Evolutionary conservation across 2,113 vertebrate genomes (phyloP).

Genomic region (Rhabdomys dilectus): DNA sequence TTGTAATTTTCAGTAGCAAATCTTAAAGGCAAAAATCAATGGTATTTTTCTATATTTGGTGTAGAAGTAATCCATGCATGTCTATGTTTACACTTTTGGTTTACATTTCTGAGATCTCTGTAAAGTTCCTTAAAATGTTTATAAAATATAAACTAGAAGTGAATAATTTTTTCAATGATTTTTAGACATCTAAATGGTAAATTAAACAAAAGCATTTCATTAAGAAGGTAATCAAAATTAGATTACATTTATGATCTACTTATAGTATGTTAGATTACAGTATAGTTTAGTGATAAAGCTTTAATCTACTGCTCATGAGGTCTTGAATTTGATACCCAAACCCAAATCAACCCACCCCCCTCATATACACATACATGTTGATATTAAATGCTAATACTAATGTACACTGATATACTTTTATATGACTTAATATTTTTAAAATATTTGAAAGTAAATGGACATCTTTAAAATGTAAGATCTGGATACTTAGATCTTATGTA

Average conservation of each 20-base stretch:
- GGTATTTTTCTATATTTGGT: not conserved
- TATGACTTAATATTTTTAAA: slow-evolving; percentile 1
- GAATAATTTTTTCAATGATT: too few relatives aligned
- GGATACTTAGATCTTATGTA: not conserved
- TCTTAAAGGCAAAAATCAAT: not conserved
- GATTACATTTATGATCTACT: not conserved
- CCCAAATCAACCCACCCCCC: not conserved
- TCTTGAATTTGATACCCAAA: not conserved
- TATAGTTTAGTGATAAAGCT: not conserved
- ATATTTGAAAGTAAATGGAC: not conserved
- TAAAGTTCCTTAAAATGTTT: too few relatives aligned
- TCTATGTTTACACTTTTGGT: not conserved
- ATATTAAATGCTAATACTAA: not conserved
- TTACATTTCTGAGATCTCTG: not conserved
- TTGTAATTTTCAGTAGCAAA: not conserved
- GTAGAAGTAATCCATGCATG: not conserved
- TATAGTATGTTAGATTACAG: not conserved
- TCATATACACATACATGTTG: not conserved
- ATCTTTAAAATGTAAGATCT: not conserved
- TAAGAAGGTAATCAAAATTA: not conserved
- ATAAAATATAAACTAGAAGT: too few relatives aligned
- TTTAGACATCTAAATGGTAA: not conserved
- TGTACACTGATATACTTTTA: not conserved
- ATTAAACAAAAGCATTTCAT: not conserved
- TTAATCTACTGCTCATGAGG: not conserved